Base-by-base conservation (phyloP, 1,140 invertebrate genomes). In the Heliconius congener region DNA sequence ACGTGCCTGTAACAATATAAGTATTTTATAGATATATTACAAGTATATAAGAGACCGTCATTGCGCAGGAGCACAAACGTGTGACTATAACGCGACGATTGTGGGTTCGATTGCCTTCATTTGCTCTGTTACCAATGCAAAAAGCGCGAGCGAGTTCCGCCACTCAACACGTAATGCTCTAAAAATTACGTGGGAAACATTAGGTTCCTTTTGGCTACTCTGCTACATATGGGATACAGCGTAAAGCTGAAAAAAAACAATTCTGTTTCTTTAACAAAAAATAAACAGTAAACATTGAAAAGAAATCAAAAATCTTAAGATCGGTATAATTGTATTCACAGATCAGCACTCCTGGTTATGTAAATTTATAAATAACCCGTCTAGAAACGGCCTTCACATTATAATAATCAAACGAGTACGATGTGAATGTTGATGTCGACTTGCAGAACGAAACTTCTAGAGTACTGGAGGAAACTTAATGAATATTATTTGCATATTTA, bases 1-100 rank as follows among this genome's bases (percentile, higher is more conserved):
- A 96, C 87, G 52, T 94, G 91, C 77, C 96, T 97, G 92, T 39
- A 94, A 94, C n/a, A 78, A 79, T 73, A 39, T 37, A 72, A 72
- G 2, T 34, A 8, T 71, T 34, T 11, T 71, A 37, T 37, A 16
- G n/a, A 52, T 87, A n/a, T 57, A 19, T n/a, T 57, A 57, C 23
- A 57, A 57, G 8, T n/a, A 57, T 52, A 52, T 52, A 18, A 52
- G 42, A 13, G 3, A 46, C 11, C 42, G 42, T 42, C 11, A 42
- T 42, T 9, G 11, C 11, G 42, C 11, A 13, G 42, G 11, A 11
- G 11, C 11, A 42, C 39, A 42, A 42, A 42, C 9, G 39, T 42
- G 39, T 11, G 39, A 42, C 39, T 42, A 0, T 42, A 2, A 42
- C 11, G 42, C 42, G 3, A 13, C 42, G 42, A 2, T 13, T 42